These are phyloP conservation scores for Diaprepes abbreviatus DNA, from an alignment of 2,888 invertebrate genomes.

Conservation along the genomic window DNA sequence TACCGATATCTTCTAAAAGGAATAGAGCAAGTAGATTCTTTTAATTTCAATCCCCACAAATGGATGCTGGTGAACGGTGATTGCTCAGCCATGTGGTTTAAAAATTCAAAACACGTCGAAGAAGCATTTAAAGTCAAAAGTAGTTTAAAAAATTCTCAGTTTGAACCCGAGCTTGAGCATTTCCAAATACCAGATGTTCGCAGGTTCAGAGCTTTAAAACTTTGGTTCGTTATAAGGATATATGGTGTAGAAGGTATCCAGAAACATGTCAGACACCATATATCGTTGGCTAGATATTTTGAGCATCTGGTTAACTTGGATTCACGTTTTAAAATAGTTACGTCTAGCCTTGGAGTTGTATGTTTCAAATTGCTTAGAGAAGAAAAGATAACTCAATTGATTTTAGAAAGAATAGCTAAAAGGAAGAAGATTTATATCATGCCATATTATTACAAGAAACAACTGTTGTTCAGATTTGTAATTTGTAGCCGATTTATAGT, in stretches of 20 bases:
- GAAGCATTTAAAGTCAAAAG: constrained; percentile 84
- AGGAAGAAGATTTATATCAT: constrained; percentile 87
- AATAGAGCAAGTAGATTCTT: constrained; percentile 86
- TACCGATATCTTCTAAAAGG: constrained; percentile 84
- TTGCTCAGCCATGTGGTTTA: constrained; percentile 94
- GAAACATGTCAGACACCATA: constrained; percentile 81
- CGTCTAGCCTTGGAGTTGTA: constrained; percentile 74
- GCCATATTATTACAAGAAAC: constrained; percentile 78
- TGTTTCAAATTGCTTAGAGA: constrained; percentile 88
- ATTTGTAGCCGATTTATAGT: constrained; percentile 82
- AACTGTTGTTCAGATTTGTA: constrained; percentile 84
- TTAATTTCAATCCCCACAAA: constrained; percentile 96
- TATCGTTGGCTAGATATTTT: constrained; percentile 83
- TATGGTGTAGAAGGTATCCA: constrained; percentile 87
- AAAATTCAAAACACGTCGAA: constrained; percentile 83
- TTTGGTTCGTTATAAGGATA: constrained; percentile 92
- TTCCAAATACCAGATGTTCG: constrained; percentile 92
- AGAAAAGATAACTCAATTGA: constrained; percentile 76
- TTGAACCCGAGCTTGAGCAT: constrained; percentile 88
- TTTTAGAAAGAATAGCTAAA: constrained; percentile 81
- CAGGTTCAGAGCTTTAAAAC: constrained; percentile 88
- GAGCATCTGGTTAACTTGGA: constrained; percentile 79
- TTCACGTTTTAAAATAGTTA: constrained; percentile 82
- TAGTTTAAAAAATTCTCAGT: constrained; percentile 42
- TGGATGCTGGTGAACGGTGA: constrained; percentile 97